Base-by-base conservation (phyloP, 2,888 invertebrate species). In the Tipula unca region DNA sequence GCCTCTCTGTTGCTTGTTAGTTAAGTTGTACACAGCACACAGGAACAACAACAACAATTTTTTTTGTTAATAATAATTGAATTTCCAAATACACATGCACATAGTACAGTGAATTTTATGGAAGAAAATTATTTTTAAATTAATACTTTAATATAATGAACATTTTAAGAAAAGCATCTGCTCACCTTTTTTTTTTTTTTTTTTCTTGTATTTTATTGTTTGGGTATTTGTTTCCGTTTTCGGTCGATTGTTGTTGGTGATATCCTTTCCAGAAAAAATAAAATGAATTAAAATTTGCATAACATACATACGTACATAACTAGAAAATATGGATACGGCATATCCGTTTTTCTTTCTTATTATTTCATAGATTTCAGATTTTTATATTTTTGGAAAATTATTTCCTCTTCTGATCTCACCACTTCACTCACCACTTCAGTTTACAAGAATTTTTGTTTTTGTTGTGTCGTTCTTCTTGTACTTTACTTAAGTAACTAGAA, bases 81-180 rank as follows among this genome's bases (percentile, higher is more conserved):
- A 69, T 69, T 69, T 69, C 10, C 69, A 69, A 69, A 69, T 69
- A 69, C 69, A 48, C 25, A 69, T 69, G 69, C 25, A 25, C 69
- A 69, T 69, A 54, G 48, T 54, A 17, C 48, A 54, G 48, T 54
- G 48, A 54, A 54, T 69, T 69, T 69, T 69, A 69, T 69, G 69
- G 69, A 69, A 69, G 69, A 69, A 69, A 69, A 69, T 69, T 69
- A 69, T 69, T 69, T 69, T 69, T 69, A 69, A 69, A 69, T 69
- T 69, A 69, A 69, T 69, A 69, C 69, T 69, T 69, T 69, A 69
- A 69, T 69, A 69, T 69, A 69, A 69, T 69, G 69, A 69, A 69
- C 69, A 69, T 69, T 69, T 69, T 69, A 69, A 69, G 69, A 69
- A 69, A 69, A 69, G 69, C 69, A 69, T 69, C 69, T 69, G 69